Evolutionary conservation across 1,140 invertebrate species (phyloP).

Genomic region (Anastrepha obliqua): DNA sequence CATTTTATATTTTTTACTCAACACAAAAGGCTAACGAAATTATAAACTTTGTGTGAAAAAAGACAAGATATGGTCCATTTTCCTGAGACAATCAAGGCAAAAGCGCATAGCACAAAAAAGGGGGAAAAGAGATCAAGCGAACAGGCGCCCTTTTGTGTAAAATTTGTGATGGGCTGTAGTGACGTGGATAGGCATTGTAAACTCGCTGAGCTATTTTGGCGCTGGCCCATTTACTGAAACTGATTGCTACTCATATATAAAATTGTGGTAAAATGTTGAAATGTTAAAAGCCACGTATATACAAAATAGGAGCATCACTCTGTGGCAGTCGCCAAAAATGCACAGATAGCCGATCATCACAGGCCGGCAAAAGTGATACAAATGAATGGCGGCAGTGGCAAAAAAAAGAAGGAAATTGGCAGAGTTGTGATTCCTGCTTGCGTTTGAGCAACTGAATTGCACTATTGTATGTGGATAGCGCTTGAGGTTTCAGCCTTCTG

Average conservation of each 20-base stretch:
- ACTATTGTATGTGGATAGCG: neutral
- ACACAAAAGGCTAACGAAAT: conserved; percentile 43
- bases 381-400: neutral
- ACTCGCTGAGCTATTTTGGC: neutral
- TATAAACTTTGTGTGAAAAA: conserved; percentile 46
- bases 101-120: neutral
- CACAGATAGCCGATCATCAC: neutral
- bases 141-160: neutral
- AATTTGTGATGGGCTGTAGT: neutral
- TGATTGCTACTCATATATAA: conserved; percentile 39
- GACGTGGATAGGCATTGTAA: neutral
- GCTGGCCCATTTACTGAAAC: conserved; percentile 23
- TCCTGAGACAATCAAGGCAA: conserved; percentile 14
- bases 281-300: conserved; percentile 34
- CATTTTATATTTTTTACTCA: conserved; percentile 7
- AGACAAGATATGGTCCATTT: neutral
- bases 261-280: conserved; percentile 42
- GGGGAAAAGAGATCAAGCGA: no score
- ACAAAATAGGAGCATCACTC: conserved; percentile 1
- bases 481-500: conserved; percentile 7
- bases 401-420: neutral
- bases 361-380: conserved; percentile 14
- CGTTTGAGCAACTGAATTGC: neutral
- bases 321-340: conserved; percentile 9
- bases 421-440: neutral